Base-by-base conservation (phyloP, 2,888 invertebrate species). In the Hemicrepidius hirtus region DNA sequence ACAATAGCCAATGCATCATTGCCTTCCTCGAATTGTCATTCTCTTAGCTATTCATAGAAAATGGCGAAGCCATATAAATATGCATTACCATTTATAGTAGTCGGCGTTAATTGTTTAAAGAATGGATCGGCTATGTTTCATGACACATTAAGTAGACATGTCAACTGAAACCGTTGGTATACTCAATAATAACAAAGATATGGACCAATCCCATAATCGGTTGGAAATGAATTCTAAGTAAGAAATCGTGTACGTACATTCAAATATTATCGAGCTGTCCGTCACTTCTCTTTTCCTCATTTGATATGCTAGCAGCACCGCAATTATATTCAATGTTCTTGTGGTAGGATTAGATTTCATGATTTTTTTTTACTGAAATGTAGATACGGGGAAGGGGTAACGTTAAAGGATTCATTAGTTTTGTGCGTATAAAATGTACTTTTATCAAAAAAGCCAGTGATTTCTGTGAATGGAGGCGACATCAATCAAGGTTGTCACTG, bases 401-500 rank as follows among this genome's bases (percentile, higher is more conserved):
- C 63, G 41, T 57, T 50, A 68, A 63, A 63, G 49, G 57, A 60
- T 64, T 64, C 59, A 64, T 65, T 55, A 62, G 71, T 66, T 62
- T 67, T 28, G 28, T 62, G 49, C 24, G 57, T 53, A 68, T 72
- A 57, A 64, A 72, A 72, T 67, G 53, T 62, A 67, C 44, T 67
- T 66, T 71, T 64, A 55, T 53, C 60, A 50, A 53, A 68, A 71
- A 67, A 73, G 68, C 63, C 63, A 28, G 50, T 59, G 68, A 73
- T 67, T 74, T 68, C 68, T 74, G 57, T 72, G 75, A 76, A 73
- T 74, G 74, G 76, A 77, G 73, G 73, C 82, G 83, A 86, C 87
- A 88, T 88, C 88, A 87, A 88, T 88, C 88, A 88, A 87, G 84
- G 85, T 87, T 87, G 88, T 88, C 88, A 88, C 86, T 86, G 74